Evolutionary conservation across 64 coral and sea anemone genomes (phyloP).

Genomic region (Montipora foliosa): DNA sequence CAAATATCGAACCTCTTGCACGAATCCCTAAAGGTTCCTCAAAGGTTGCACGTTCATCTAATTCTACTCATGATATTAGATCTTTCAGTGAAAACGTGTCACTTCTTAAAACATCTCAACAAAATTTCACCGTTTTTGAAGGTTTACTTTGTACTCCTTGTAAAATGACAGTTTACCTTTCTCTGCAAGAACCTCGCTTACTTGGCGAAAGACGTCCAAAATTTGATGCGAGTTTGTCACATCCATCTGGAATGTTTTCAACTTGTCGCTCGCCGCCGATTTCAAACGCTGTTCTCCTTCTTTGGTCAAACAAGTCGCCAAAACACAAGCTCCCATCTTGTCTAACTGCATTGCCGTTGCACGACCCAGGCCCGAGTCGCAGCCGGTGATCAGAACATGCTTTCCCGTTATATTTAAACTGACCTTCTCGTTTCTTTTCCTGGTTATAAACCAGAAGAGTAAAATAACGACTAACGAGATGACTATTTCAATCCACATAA

Average conservation of each 20-base stretch:
- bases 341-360: constrained; percentile 36
- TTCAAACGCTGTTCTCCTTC: constrained; percentile 52
- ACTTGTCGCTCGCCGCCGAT: constrained; percentile 6
- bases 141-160: not conserved
- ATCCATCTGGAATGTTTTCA: constrained; percentile 31
- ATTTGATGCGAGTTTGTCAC: constrained; percentile 57
- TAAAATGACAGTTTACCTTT: not conserved
- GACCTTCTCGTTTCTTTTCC: not conserved
- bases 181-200: not conserved
- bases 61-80: no score
- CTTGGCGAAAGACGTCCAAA: constrained; percentile 3
- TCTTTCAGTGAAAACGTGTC: no score
- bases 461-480: not conserved
- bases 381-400: constrained; percentile 62
- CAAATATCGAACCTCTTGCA: no score
- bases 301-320: constrained; percentile 58
- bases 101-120: no score
- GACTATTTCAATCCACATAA: not conserved
- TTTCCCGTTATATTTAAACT: not conserved
- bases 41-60: no score
- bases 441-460: not conserved
- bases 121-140: not conserved
- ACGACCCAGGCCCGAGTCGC: constrained; percentile 50
- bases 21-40: no score
- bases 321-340: constrained; percentile 47